Conservation (phyloP, 2,888 invertebrate species). For the Brachycybe producta region DNA sequence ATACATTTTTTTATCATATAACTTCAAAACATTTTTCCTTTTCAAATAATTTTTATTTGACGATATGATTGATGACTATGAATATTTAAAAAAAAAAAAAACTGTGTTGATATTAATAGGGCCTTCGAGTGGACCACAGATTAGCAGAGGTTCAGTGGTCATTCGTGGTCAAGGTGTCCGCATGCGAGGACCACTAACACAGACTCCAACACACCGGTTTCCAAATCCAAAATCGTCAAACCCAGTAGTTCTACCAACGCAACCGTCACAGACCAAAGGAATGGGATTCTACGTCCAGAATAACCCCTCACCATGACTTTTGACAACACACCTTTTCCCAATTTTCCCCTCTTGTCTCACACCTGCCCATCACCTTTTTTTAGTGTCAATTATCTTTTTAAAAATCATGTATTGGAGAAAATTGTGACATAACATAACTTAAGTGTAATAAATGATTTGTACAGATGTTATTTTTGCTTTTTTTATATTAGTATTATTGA, state of each 20-base stretch:
- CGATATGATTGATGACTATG: no score
- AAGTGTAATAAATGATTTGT: not conserved
- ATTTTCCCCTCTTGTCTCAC: not conserved
- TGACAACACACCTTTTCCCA: not conserved
- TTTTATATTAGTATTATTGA: no score
- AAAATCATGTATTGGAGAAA: not conserved
- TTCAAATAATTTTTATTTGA: no score
- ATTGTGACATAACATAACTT: not conserved
- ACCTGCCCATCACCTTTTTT: not conserved
- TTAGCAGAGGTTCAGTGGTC: slow-evolving; percentile 9
- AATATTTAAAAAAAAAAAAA: no score
- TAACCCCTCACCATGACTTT: not conserved
- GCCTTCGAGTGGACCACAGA: not conserved
- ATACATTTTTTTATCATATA: no score
- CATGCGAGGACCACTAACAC: slow-evolving; percentile 9
- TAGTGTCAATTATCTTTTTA: not conserved
- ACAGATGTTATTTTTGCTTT: no score
- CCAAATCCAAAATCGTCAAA: not conserved
- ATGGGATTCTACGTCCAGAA: slow-evolving; percentile 13
- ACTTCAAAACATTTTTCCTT: no score
- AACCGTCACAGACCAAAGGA: not conserved
- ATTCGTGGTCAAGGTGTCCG: slow-evolving; percentile 10
- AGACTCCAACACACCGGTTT: slow-evolving; percentile 7
- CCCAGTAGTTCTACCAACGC: not conserved
- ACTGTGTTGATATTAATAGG: no score